Evolutionary conservation across 92 coral and sea anemone species (phyloP).

Genomic region (Parazoanthus atlanticus): DNA sequence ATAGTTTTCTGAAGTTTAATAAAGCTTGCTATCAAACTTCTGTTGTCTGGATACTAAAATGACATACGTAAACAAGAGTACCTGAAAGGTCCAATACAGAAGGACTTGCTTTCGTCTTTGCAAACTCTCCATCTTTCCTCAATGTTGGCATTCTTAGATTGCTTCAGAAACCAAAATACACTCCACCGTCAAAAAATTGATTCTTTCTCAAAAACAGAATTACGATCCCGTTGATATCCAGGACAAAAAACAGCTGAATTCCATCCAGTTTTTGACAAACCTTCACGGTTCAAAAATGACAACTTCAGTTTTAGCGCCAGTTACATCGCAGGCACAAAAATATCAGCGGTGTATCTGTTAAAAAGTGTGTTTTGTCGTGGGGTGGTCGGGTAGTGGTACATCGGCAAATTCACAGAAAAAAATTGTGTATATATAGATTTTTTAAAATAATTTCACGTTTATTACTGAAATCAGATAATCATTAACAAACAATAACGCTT

Average conservation of each 20-base stretch:
- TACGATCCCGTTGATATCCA: not conserved
- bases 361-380: not conserved
- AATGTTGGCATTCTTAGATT: constrained; percentile 27
- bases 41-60: not conserved
- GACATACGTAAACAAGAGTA: constrained; percentile 1
- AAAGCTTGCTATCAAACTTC: not conserved
- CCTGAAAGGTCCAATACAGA: constrained; percentile 48
- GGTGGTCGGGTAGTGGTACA: not conserved
- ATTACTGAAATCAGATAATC: too few species aligned
- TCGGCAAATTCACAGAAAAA: not conserved
- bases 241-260: not conserved
- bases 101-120: constrained; percentile 4
- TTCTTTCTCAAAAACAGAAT: not conserved
- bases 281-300: not conserved
- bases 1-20: not conserved
- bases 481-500: not conserved
- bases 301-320: constrained; percentile 48
- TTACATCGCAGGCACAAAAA: constrained; percentile 21
- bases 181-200: not conserved
- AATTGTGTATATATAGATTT: too few species aligned
- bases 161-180: not conserved
- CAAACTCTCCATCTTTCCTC: constrained; percentile 22
- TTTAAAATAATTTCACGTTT: too few species aligned
- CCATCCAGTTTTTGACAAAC: not conserved
- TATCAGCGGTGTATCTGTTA: constrained; percentile 20